Evolutionary conservation across 2,113 vertebrate species (phyloP).

Genomic region (Cephalopholis sonnerati): DNA sequence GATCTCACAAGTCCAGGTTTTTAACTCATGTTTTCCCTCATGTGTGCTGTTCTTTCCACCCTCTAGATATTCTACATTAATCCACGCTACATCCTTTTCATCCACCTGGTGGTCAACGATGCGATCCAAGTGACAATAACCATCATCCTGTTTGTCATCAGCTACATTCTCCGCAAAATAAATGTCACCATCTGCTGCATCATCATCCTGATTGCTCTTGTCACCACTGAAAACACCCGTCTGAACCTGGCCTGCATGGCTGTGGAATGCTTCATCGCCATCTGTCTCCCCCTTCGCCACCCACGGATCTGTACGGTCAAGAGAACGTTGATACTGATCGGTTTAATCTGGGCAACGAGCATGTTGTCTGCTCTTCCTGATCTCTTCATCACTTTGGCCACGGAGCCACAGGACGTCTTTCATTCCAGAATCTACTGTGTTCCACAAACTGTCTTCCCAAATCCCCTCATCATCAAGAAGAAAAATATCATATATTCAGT

Average conservation of each 20-base stretch:
- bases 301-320: slow-evolving; percentile 74
- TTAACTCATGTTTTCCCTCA: no score
- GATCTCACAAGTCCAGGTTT: no score
- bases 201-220: slow-evolving; percentile 36
- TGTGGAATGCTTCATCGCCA: slow-evolving; percentile 81
- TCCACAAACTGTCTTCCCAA: slow-evolving; percentile 50
- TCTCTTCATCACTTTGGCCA: slow-evolving; percentile 68
- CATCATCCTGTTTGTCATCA: slow-evolving; percentile 65
- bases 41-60: neutral
- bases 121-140: slow-evolving; percentile 73
- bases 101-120: slow-evolving; percentile 80
- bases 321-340: slow-evolving; percentile 64
- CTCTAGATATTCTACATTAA: slow-evolving; percentile 69
- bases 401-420: slow-evolving; percentile 60
- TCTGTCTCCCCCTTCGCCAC: slow-evolving; percentile 81
- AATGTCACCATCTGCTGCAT: slow-evolving; percentile 43
- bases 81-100: slow-evolving; percentile 77
- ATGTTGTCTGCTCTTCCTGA: slow-evolving; percentile 68
- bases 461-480: slow-evolving; percentile 59
- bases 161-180: slow-evolving; percentile 66
- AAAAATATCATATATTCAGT: slow-evolving; percentile 53
- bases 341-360: slow-evolving; percentile 71
- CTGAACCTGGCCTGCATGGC: slow-evolving; percentile 84
- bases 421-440: slow-evolving; percentile 58
- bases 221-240: slow-evolving; percentile 76